Evolutionary conservation across 2,113 vertebrate genomes (phyloP), one percentile per base, ranked within the genome.

Genomic region (Hydrochoerus hydrochaeris): DNA sequence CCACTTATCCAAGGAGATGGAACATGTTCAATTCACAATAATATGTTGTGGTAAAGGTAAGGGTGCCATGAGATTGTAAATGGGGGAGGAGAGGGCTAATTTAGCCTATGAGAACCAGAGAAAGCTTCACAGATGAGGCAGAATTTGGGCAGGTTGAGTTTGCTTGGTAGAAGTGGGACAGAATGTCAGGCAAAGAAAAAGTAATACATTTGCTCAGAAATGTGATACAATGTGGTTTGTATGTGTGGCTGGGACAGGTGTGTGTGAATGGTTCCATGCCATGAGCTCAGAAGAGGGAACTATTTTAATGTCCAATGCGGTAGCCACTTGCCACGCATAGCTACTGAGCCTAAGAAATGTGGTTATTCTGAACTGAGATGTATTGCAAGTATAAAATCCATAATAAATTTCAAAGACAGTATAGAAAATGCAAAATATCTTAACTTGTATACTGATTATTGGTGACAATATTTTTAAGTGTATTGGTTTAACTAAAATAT

Each of bases 391-490:
- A 63, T 67, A 38, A 93, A 93, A 85, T 3, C 2, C 7, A 73
- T 63, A 85, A 32, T 49, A 73, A 46, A 81, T 73, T 81, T 94
- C 49, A 16, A 92, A 88, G 89, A 63, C 62, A 58, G 12, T 77
- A 73, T 49, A 38, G 90, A 87, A 87, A 30, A 54, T 75, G 71
- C 71, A 26, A 75, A 44, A 22, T 75, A 75, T 75, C 58, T 75
- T 81, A 71, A 14, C 44, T 69, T 93, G 77, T n/a, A 87, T 24
- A 69, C 82, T n/a, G 63, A 52, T 93, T 84, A 58, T 90, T 80
- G 49, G 17, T 75, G 67, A 41, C 67, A 95, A 52, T 85, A 85
- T 85, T 60, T 71, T 71, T 57, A 41, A 44, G 60, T 22, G 32
- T 58, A 35, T 41, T 85, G n/a, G 38, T 8, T 86, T 85, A 91